phyloP scores from a whole-genome alignment of 2,113 vertebrate genomes.

The Macquaria ambigua region DNA sequence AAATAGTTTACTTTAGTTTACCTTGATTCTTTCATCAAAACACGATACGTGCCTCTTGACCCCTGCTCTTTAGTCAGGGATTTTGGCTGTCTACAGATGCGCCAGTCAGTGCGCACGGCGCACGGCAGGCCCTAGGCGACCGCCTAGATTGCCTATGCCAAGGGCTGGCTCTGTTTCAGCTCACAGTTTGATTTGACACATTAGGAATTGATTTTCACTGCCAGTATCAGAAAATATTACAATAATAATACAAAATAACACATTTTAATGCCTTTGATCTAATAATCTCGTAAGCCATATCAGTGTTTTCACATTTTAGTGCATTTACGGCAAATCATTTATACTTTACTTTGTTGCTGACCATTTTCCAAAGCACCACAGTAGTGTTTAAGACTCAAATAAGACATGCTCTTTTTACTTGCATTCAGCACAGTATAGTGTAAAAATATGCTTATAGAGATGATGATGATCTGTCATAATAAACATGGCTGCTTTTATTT shows the following conservation, averaged over 20 bases:
- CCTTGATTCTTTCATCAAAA: too few species aligned
- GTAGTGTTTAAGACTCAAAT: neutral
- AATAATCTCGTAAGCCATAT: neutral
- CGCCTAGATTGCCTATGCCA: too few species aligned
- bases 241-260: neutral
- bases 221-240: neutral
- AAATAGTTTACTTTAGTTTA: too few species aligned
- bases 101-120: too few species aligned
- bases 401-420: neutral
- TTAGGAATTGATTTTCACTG: neutral
- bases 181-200: neutral
- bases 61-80: too few species aligned
- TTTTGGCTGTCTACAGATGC: too few species aligned
- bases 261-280: neutral
- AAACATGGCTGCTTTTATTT: constrained; percentile 1
- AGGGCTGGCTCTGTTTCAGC: too few species aligned
- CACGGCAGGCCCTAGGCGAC: too few species aligned
- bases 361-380: neutral
- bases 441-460: neutral
- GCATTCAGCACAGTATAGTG: neutral
- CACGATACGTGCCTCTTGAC: too few species aligned
- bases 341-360: neutral
- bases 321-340: neutral
- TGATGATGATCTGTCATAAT: neutral
- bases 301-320: neutral